Evolutionary conservation across 2,113 vertebrate genomes (phyloP).

Genomic region (Rhagologus leucostigma): DNA sequence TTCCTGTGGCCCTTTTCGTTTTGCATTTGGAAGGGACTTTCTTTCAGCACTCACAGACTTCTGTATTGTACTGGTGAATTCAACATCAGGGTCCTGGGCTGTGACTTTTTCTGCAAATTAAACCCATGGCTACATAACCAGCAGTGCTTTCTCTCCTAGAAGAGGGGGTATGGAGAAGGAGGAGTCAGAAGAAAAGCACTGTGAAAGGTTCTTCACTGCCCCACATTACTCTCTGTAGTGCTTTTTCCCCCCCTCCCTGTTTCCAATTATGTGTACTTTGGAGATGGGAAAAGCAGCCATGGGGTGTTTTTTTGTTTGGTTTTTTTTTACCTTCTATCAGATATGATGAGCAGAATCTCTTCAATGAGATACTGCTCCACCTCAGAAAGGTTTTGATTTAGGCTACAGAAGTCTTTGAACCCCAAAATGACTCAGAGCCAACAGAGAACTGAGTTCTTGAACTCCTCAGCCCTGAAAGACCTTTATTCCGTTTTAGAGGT

Average conservation of each 20-base stretch:
- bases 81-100: background rate
- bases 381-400: background rate
- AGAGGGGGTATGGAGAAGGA: background rate
- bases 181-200: background rate
- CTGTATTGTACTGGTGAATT: background rate
- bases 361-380: background rate
- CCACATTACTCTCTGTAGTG: background rate
- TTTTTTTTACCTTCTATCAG: background rate
- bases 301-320: background rate
- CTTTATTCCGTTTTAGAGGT: background rate
- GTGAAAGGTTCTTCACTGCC: background rate
- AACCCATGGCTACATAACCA: background rate
- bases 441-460: background rate
- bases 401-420: background rate
- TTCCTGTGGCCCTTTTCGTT: background rate
- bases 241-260: fast-evolving
- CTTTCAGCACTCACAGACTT: background rate
- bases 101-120: background rate
- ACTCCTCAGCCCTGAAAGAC: background rate
- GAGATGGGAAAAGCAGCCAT: background rate
- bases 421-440: background rate
- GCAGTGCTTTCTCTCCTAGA: background rate
- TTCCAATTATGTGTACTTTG: background rate
- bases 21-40: background rate
- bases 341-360: background rate